These are phyloP conservation scores for Ammodytes dubius DNA, from an alignment of 2,113 vertebrate genomes.

Conservation along the genomic window DNA sequence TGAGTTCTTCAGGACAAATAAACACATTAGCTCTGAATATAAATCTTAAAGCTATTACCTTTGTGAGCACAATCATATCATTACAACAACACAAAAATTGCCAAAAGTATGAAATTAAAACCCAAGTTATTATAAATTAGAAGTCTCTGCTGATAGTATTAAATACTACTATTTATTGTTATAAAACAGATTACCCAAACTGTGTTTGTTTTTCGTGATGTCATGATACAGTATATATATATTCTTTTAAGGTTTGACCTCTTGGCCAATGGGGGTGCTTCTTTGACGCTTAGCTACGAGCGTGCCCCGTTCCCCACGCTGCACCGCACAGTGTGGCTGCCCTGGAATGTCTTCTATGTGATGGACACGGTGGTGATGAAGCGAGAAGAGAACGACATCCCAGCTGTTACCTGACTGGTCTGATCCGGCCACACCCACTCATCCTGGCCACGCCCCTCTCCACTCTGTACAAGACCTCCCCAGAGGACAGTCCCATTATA, in stretches of 20 bases:
- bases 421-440: constrained; percentile 91
- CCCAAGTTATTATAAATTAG: too few relatives aligned
- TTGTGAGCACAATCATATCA: not conserved
- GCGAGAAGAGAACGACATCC: constrained; percentile 94
- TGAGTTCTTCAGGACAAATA: too few relatives aligned
- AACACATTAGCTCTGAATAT: too few relatives aligned
- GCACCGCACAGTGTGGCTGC: constrained; percentile 95
- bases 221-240: too few relatives aligned
- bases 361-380: constrained; percentile 99
- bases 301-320: constrained; percentile 92
- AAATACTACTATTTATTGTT: not conserved
- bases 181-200: not conserved
- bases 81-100: not conserved
- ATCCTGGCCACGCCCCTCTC: constrained; percentile 95
- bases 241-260: constrained; percentile 92
- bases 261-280: constrained; percentile 94
- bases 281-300: constrained; percentile 93
- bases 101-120: not conserved
- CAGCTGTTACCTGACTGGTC: constrained; percentile 94
- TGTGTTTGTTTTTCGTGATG: not conserved
- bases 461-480: constrained; percentile 93
- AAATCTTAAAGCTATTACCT: not conserved
- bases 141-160: not conserved
- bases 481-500: constrained; percentile 95
- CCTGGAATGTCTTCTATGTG: constrained; percentile 97